Evolutionary conservation across 1,140 invertebrate species (phyloP), one percentile per base, ranked within the genome.

Genomic region (Meloidogyne hapla): DNA sequence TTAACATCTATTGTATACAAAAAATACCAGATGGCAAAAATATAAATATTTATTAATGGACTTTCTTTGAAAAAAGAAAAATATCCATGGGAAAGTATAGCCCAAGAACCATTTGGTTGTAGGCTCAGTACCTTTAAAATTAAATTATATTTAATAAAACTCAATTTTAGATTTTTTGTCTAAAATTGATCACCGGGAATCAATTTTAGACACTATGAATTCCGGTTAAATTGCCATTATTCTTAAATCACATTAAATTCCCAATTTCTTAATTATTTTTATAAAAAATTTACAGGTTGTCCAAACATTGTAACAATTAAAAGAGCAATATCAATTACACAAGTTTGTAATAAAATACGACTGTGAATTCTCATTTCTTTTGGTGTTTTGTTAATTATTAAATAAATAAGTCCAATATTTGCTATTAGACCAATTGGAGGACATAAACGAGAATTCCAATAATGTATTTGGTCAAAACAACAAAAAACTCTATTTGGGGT

Each of bases 291-390:
- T 56, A 69, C 67, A 25, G 67, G 67, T 15, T 69, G 67, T 25
- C 40, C 67, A 48, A 69, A 48, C 0, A 48, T 13, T 26, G 40
- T 69, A 48, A 48, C 9, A 40, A 69, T 26, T 13, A 48, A 12
- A 40, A 69, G 26, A 10, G 48, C 23, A 33, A 69, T 25, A 23
- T 70, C 68, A 45, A 70, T 61, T 8, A 70, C 68, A 45, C 68
- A 70, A 70, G 68, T 70, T 45, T 70, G 68, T 45, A 70, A 15
- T 1, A 70, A 61, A 40, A 70, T 42, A 5, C 61, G 40, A 48
- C 68, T 70, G 38, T 45, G 61, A 15, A 21, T 26, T 18, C 9
- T 18, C 68, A 70, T 70, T 70, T 70, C 68, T 18, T 70, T 70
- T 2, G 68, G 61, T 15, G 68, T 70, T 45, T 61, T 45, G 8